Base-by-base conservation (phyloP, 2,113 vertebrate genomes). In the Pseudorasbora parva region DNA sequence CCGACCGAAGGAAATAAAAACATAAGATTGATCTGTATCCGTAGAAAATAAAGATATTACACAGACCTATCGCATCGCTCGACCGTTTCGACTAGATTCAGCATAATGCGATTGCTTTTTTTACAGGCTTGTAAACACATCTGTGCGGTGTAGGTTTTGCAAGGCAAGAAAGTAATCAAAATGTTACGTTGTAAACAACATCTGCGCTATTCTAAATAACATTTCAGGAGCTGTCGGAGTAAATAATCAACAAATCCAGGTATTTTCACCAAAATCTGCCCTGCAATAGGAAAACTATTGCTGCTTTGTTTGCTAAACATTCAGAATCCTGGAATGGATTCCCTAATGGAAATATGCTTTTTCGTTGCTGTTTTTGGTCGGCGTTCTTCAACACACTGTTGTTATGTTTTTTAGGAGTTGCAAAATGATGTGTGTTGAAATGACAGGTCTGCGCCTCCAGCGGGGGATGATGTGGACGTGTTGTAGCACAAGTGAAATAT, bases 401-500 rank as follows among this genome's bases (percentile, higher is more conserved):
- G 60, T 37, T 81, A 4, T 68, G 60, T 37, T 69, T 41, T 15
- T 15, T 17, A 69, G 10, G 45, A 33, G 62, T 81, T 69, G 25
- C 78, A 66, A 80, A 49, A 64, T 56, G 19, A n/a, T 56, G 10
- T 51, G 8, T 75, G 81, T 64, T 37, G 81, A 71, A 76, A 85
- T 66, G 78, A 87, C 88, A 85, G 74, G 74, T 89, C 47, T 64
- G 69, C 72, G 91, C 85, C 81, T 91, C 59, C 56, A 88, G 90
- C 88, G 86, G 85, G 62, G 89, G 88, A 84, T 64, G 80, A 81
- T 60, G 43, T 43, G 87, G 88, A 87, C 92, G 88, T 92, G 93
- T 93, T 81, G 60, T 41, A 87, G 92, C 94, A 92, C 56, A 92
- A 89, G 82, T 83, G 89, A 93, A 91, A 88, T 94, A 93, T 94